Conservation (phyloP, 2,797 vertebrate species). For the Phylloscopus collybita region DNA sequence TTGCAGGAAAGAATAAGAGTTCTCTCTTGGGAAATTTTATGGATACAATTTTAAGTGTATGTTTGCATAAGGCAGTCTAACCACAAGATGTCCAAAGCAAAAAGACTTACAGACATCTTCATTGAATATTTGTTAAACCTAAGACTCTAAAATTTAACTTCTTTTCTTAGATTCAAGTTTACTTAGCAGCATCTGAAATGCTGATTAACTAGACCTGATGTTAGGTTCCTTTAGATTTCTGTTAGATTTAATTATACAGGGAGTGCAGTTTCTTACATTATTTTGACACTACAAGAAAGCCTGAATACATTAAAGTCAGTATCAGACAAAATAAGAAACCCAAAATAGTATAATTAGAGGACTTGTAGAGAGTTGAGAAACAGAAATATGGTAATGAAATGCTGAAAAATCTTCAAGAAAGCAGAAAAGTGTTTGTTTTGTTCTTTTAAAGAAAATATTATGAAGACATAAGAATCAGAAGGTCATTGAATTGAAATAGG, state of each 20-base stretch:
- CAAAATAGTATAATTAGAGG: background rate
- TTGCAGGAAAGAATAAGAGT: background rate
- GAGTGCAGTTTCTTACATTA: background rate
- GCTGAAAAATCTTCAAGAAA: background rate
- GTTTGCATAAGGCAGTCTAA: background rate
- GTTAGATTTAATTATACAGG: constrained; percentile 44
- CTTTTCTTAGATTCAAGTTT: background rate
- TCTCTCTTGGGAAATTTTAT: background rate
- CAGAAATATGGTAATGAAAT: background rate
- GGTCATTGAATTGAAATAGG: background rate
- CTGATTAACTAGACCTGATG: constrained; percentile 9
- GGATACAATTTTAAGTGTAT: background rate
- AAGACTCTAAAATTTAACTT: background rate
- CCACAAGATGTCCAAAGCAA: background rate
- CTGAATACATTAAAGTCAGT: constrained; percentile 17
- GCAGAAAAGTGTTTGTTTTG: background rate
- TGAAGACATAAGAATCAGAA: background rate
- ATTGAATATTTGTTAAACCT: background rate
- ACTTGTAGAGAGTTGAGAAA: background rate
- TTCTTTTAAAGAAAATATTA: background rate
- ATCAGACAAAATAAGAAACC: constrained; percentile 7
- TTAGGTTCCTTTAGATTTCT: background rate
- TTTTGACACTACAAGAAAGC: background rate
- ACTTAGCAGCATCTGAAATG: background rate
- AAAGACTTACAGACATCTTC: background rate